Evolutionary conservation across 1,140 invertebrate genomes (phyloP).

Genomic region (Hylyphantes graminicola): DNA sequence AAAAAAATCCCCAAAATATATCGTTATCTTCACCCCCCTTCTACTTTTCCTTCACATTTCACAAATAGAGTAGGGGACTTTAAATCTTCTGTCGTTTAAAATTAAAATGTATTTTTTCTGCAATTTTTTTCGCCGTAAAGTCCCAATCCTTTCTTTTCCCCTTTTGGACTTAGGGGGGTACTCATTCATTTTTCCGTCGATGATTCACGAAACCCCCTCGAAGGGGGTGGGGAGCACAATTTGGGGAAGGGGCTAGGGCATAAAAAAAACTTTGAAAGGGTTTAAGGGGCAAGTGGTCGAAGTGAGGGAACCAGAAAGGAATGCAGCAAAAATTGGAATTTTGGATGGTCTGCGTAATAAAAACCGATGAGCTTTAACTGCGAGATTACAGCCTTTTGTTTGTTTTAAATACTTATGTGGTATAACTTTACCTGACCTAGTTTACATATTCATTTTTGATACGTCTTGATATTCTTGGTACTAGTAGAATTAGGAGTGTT

Average conservation of each 20-base stretch:
- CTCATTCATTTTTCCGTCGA: conserved; percentile 58
- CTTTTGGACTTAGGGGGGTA: conserved; percentile 17
- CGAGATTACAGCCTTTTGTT: too few species aligned
- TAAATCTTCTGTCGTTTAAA: conserved; percentile 58
- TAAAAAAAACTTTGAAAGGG: too few species aligned
- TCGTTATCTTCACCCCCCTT: conserved; percentile 53
- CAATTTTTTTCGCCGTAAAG: conserved; percentile 34
- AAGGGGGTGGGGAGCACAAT: not conserved
- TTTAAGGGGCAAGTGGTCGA: too few species aligned
- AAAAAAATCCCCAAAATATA: conserved; percentile 19
- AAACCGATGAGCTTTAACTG: too few species aligned
- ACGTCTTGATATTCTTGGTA: too few species aligned
- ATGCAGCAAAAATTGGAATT: too few species aligned
- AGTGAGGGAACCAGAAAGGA: too few species aligned
- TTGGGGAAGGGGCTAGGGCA: not conserved
- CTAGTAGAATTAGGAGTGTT: too few species aligned
- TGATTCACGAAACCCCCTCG: conserved; percentile 50
- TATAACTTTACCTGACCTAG: too few species aligned
- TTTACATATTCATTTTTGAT: too few species aligned
- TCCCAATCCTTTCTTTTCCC: conserved; percentile 35
- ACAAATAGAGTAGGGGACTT: conserved; percentile 35
- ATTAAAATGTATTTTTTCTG: conserved; percentile 48
- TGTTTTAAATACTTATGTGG: too few species aligned
- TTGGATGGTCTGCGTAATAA: too few species aligned
- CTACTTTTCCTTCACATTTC: conserved; percentile 31